phyloP scores from a whole-genome alignment of 1,140 invertebrate species.

The Drosophila sp. region DNA sequence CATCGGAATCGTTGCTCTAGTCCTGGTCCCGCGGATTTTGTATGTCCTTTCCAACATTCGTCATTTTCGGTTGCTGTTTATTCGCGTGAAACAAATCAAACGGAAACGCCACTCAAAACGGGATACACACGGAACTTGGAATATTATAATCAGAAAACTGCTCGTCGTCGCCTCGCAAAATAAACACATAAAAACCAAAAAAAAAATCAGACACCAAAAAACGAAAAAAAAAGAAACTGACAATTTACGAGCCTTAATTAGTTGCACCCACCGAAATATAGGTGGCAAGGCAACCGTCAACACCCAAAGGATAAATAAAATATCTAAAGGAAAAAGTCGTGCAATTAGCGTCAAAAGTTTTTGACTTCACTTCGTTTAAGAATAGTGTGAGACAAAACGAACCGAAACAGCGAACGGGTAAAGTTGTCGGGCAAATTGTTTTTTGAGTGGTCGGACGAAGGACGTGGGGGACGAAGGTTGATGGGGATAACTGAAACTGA shows the following conservation, averaged over 20 bases:
- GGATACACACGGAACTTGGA: conserved; percentile 43
- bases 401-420: background rate
- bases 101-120: conserved; percentile 36
- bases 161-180: conserved; percentile 22
- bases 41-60: conserved; percentile 45
- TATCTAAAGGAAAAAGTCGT: conserved; percentile 4
- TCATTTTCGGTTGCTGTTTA: conserved; percentile 67
- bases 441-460: conserved; percentile 42
- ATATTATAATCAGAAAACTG: conserved; percentile 47
- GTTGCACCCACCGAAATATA: conserved; percentile 41
- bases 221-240: conserved; percentile 25
- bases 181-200: conserved; percentile 45
- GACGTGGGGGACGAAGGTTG: background rate
- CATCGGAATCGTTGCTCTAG: conserved; percentile 41
- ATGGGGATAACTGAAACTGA: background rate
- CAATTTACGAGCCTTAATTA: conserved; percentile 71
- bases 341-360: conserved; percentile 51
- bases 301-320: conserved; percentile 20
- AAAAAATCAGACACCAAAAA: conserved; percentile 1
- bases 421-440: conserved; percentile 62
- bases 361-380: conserved; percentile 16
- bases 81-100: conserved; percentile 76
- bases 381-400: conserved; percentile 5
- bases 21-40: conserved; percentile 22
- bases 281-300: conserved; percentile 29